Base-by-base conservation (phyloP, 1,140 invertebrate species). In the Chelonus insularis region DNA sequence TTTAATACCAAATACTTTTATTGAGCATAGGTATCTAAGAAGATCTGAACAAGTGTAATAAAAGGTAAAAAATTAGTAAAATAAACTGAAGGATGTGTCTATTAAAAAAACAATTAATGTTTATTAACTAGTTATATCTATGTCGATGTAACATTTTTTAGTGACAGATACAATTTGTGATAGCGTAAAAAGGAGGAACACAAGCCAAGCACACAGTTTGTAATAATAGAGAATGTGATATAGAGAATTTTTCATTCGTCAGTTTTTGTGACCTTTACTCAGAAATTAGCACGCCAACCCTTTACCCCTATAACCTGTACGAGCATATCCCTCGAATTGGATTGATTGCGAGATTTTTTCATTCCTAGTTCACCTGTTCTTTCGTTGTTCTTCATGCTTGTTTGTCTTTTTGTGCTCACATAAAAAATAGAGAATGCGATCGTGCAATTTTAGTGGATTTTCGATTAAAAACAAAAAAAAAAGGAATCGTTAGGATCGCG, bases 271-370 rank as follows among this genome's bases (percentile, higher is more conserved):
- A 37, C 36, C 12, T 11, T 12, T n/a, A 37, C 4, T 9, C 36
- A 6, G 18, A 45, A 45, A 45, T 45, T 45, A 45, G 41, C 18
- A 16, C 41, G 41, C 11, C 41, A 45, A 20, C 18, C 18, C 1
- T 45, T 39, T 11, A 39, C 36, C 12, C 12, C 12, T 18, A 8
- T 16, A 16, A 18, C 5, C 14, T 4, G 5, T 20, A 7, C 41
- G 18, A 45, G n/a, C 41, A 18, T n/a, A 18, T 7, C 41, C 18
- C 41, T 45, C 7, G 41, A 45, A 20, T 45, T 9, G 18, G 12
- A 45, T 11, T 45, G 41, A 45, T 45, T 45, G 41, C 41, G 41
- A 45, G 7, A 45, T 45, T 45, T 45, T 45, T 14, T 45, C 41
- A 50, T 50, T 50, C 21, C 23, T n/a, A 12, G 20, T 18, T 50